Percentiles rank a stretch among this genome's conserved stretches.
phyloP scores from a whole-genome alignment of 2,888 invertebrate species.

The Uloborus plumipes region DNA sequence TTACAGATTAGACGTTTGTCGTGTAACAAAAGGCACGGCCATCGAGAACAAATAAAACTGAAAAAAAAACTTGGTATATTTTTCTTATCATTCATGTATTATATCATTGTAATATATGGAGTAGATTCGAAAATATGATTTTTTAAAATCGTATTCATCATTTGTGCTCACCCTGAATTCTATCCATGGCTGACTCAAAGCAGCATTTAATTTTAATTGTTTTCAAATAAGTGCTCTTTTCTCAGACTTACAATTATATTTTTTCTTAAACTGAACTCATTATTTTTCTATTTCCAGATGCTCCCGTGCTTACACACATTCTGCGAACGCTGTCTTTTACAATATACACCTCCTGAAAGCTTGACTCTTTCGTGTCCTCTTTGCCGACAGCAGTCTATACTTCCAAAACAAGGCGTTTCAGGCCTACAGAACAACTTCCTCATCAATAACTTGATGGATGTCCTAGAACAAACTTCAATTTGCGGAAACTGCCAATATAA shows the following conservation, averaged over 20 bases:
- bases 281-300: conserved; percentile 68
- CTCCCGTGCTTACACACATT: conserved; percentile 74
- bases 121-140: no score
- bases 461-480: conserved; percentile 65
- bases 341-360: conserved; percentile 73
- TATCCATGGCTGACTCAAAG: no score
- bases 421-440: conserved; percentile 60
- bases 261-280: not conserved
- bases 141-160: no score
- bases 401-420: conserved; percentile 72
- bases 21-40: no score
- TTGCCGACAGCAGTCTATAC: conserved; percentile 74
- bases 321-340: conserved; percentile 73
- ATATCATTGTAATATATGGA: no score
- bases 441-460: conserved; percentile 57
- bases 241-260: not conserved
- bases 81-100: no score
- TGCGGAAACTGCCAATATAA: conserved; percentile 69
- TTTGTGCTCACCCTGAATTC: no score
- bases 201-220: not conserved
- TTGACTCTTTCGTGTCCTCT: conserved; percentile 74
- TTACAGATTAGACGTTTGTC: no score
- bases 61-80: no score
- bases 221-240: not conserved
- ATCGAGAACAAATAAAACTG: no score